Base-by-base conservation (phyloP, 2,888 invertebrate genomes). In the Mylabris sibirica region DNA sequence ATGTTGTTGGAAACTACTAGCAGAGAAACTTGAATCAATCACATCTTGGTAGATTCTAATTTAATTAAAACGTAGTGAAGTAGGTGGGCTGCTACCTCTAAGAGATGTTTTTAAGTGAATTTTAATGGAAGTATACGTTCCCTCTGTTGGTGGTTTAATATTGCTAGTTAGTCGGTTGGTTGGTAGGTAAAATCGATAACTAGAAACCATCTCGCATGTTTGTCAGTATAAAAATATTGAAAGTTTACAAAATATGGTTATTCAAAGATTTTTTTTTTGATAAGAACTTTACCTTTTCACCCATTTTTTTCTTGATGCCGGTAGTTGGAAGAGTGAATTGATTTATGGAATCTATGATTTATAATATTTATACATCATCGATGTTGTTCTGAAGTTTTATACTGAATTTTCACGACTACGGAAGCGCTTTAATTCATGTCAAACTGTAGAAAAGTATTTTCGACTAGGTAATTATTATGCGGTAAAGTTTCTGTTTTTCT, bases 301-400 rank as follows among this genome's bases (percentile, higher is more conserved):
- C 30, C 8, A 30, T 30, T 30, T 30, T 30, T 30, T 1, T 8
- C 8, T 30, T 30, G 2, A 30, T 30, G 30, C 30, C 30, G 30
- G 30, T 30, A 30, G 30, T 30, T 30, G 17, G 6, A 8, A 24
- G 26, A 4, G 26, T 6, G 64, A 66, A 71, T 74, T 74, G 74
- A 74, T 74, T 74, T 74, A 74, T 71, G 72, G 68, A 66, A 61
- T 57, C 38, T 67, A 71, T 74, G 74, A 74, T 74, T 74, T 74
- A 74, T 74, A 74, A 72, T 72, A 69, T 71, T 71, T 72, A 68
- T 64, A 24, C 65, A 38, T 53, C 17, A 60, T n/a, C n/a, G 35
- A 22, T 8, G 30, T 30, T 30, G 30, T 30, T 30, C 30, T 30
- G 8, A 67, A 67, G 62, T 65, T 70, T 66, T 65, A 4, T 8